phyloP scores from a whole-genome alignment of 1,140 invertebrate species.

The Xylocopa sonorina region DNA sequence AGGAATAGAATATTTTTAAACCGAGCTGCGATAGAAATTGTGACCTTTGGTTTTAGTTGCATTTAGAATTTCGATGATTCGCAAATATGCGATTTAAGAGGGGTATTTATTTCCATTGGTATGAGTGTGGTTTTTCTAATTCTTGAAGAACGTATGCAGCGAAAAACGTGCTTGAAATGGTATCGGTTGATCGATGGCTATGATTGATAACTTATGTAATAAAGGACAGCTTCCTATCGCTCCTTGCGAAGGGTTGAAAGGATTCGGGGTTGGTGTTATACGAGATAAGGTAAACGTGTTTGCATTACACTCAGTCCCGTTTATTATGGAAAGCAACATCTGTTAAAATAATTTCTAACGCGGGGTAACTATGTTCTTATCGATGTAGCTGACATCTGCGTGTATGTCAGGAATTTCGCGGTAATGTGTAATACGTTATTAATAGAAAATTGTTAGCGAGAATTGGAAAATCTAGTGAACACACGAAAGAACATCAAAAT shows the following conservation, averaged over 20 bases:
- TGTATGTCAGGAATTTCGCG: constrained; percentile 9
- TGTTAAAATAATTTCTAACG: constrained; percentile 77
- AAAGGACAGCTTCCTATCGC: constrained; percentile 26
- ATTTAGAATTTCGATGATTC: too few relatives aligned
- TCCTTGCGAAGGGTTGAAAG: constrained; percentile 34
- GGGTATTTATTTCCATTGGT: too few relatives aligned
- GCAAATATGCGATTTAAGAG: too few relatives aligned
- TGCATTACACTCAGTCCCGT: constrained; percentile 73
- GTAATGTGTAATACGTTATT: too few relatives aligned
- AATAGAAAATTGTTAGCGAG: not conserved
- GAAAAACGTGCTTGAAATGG: not conserved
- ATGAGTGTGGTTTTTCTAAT: not conserved
- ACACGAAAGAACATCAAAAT: not conserved
- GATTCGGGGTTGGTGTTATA: constrained; percentile 46
- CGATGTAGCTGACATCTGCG: constrained; percentile 62
- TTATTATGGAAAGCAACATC: constrained; percentile 78
- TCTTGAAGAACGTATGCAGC: not conserved
- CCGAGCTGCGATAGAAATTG: too few relatives aligned
- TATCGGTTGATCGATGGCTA: not conserved
- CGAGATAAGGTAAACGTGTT: constrained; percentile 71
- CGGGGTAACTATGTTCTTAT: constrained; percentile 57
- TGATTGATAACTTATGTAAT: constrained; percentile 12
- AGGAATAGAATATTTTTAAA: too few relatives aligned
- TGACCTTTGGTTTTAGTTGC: too few relatives aligned
- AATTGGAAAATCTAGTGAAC: not conserved